Evolutionary conservation across 2,113 vertebrate species (phyloP).

Genomic region (Dromiciops gliroides): DNA sequence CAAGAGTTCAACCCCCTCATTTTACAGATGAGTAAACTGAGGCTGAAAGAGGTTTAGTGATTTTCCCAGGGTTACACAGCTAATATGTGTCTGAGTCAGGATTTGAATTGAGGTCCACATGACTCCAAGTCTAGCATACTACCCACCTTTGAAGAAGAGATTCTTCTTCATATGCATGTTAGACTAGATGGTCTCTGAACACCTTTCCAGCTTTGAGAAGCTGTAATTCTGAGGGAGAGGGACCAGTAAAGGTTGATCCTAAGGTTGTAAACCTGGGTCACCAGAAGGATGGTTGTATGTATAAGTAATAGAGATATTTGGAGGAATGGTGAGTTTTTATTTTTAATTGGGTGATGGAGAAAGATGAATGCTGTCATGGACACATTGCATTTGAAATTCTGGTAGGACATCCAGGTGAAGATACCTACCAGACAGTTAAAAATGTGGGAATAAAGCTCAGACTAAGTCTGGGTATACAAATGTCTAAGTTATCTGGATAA

Average conservation of each 20-base stretch:
- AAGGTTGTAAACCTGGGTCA: background rate
- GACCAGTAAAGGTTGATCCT: background rate
- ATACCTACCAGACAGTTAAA: background rate
- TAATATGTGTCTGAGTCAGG: background rate
- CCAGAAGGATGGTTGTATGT: background rate
- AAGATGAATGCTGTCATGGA: background rate
- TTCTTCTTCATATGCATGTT: background rate
- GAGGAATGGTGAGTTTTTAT: background rate
- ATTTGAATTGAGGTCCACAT: background rate
- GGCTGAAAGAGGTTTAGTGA: background rate
- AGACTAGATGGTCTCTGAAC: background rate
- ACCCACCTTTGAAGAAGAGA: background rate
- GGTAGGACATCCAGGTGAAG: background rate
- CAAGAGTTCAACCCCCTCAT: background rate
- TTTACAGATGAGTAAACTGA: background rate
- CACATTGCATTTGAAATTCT: background rate
- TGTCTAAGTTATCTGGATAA: background rate
- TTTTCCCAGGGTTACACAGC: background rate
- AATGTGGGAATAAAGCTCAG: background rate
- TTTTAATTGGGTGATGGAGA: background rate
- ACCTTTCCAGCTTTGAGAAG: background rate
- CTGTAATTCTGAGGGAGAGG: background rate
- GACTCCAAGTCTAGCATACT: background rate
- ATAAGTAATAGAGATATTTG: background rate
- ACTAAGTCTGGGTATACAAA: background rate